Conservation (phyloP, 2,888 invertebrate genomes). For the Hipparchia sbordonii region DNA sequence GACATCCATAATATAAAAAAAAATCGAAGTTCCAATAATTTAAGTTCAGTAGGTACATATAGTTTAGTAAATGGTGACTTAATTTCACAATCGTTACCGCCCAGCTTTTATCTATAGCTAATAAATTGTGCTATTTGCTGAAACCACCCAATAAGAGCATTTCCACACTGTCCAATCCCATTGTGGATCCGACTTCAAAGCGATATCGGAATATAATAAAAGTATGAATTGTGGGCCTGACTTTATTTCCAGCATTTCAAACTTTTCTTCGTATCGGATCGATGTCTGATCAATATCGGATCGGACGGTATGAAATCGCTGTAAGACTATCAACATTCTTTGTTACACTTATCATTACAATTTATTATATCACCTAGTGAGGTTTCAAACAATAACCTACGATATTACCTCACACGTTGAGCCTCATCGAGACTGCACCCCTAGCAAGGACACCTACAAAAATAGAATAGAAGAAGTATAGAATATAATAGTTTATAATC, state of each 20-base stretch:
- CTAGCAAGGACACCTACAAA: background rate
- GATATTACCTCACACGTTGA: constrained; percentile 63
- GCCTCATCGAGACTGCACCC: constrained; percentile 24
- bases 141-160: constrained; percentile 54
- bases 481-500: too few relatives aligned
- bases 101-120: constrained; percentile 68
- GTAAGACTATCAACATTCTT: constrained; percentile 56
- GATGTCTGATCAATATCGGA: constrained; percentile 4
- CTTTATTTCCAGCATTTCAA: background rate
- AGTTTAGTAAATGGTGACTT: constrained; percentile 35
- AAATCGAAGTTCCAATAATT: too few relatives aligned
- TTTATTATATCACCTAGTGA: constrained; percentile 75
- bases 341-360: constrained; percentile 61
- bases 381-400: constrained; percentile 79
- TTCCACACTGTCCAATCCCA: constrained; percentile 8
- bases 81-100: constrained; percentile 47
- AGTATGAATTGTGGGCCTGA: background rate
- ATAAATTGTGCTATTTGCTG: constrained; percentile 75
- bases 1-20: too few relatives aligned
- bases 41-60: background rate
- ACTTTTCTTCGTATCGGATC: background rate
- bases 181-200: background rate
- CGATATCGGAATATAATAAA: background rate
- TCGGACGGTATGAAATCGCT: background rate
- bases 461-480: too few relatives aligned